Conservation (phyloP, 2,113 vertebrate species). For the Ictidomys tridecemlineatus region DNA sequence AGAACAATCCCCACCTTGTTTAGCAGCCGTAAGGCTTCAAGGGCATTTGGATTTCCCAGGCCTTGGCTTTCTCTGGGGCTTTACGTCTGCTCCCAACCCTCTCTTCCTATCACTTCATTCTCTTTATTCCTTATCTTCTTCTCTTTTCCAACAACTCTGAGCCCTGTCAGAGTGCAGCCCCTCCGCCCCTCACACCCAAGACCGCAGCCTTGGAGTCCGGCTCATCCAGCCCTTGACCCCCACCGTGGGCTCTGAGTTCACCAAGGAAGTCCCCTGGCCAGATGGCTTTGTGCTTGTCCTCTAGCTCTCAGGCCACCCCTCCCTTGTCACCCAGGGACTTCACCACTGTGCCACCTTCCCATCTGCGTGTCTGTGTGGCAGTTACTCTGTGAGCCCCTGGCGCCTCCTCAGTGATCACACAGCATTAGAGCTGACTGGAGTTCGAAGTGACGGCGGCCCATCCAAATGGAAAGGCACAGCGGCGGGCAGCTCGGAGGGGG, state of each 20-base stretch:
- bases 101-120: not conserved
- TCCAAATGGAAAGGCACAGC: not conserved
- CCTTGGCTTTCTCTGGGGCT: not conserved
- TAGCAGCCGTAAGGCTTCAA: not conserved
- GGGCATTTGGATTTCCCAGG: not conserved
- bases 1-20: not conserved
- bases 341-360: accelerated
- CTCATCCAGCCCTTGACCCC: accelerated
- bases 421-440: not conserved
- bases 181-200: not conserved
- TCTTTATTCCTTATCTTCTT: not conserved
- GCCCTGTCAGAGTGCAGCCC: not conserved
- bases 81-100: accelerated
- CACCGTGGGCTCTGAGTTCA: too few species aligned
- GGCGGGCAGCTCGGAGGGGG: not conserved
- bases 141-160: not conserved
- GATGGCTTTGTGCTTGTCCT: accelerated
- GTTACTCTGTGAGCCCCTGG: accelerated
- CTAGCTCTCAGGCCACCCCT: accelerated
- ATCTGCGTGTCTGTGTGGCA: accelerated
- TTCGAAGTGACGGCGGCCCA: not conserved
- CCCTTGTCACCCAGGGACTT: not conserved
- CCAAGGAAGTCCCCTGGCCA: too few species aligned
- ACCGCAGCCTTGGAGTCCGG: not conserved
- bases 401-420: not conserved